Evolutionary conservation across 2,113 vertebrate genomes (phyloP), one percentile per base, ranked within the genome.

Genomic region (Maccullochella peelii): DNA sequence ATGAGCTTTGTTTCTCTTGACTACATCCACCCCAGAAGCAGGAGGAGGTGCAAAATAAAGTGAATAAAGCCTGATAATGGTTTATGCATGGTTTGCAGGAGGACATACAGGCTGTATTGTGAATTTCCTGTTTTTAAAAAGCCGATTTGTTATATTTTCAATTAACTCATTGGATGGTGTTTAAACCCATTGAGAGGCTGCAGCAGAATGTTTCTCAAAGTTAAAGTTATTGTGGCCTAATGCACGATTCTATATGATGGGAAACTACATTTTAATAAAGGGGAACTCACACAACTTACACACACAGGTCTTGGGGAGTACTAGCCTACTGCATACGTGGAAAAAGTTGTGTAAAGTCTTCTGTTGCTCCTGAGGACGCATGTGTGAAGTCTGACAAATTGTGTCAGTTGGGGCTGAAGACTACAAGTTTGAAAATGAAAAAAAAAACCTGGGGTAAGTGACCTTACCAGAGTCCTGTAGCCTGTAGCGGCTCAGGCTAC

Each of bases 91-190:
- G 52, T 30, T 54, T 33, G 3, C 50, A 52, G 27, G 8, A 52
- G 33, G 54, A 52, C 38, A 73, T 54, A 0, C 16, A 30, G 69
- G 44, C 54, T 69, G 2, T 42, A 47, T 18, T 44, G 14, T 6
- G 12, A 42, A 30, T 69, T 69, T 73, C 63, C 54, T 18, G 42
- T 33, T 61, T 50, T 68, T 33, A 15, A 79, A 62, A 79, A 47
- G 20, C 12, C 6, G 7, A 38, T 40, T 58, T 67, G n/a, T 58
- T 20, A 10, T 3, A 21, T 8, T 30, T 47, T 66, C 10, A 16
- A 25, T 1, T 40, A 73, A 25, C 23, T 54, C 30, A 78, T 2
- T 73, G 33, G 50, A 1, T 7, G 12, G 16, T 20, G 18, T 68
- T 75, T 21, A 3, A 44, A 61, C 33, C 12, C 8, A 40, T 14